Base-by-base conservation (phyloP, 2,797 vertebrate species). In the Enteromius unitaeniatus region DNA sequence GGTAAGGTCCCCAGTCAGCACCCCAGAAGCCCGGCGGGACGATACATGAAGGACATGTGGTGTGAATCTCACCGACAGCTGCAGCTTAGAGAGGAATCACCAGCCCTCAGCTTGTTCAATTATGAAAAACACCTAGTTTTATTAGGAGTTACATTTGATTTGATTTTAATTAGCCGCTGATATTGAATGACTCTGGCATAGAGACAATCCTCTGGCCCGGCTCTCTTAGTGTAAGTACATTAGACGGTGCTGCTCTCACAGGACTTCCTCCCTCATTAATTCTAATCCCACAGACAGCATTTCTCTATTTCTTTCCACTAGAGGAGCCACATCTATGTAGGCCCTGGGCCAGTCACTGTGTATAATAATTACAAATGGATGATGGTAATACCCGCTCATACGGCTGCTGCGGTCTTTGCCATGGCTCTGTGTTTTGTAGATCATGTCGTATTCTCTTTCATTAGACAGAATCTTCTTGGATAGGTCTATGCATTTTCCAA, bases 261-360 rank as follows among this genome's bases (percentile, higher is more conserved):
- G 85, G 85, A 83, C 75, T 51, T 80, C 69, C 77, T 79, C 70
- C 67, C 49, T 83, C 77, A 86, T 83, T 86, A 80, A 80, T 62
- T 80, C 81, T 76, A 80, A 86, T 83, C 85, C 78, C 76, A 60
- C 69, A 80, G 60, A 67, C 69, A 28, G 58, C 64, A 4, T 69
- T 53, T 79, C 69, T 68, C 79, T 47, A 21, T 45, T 51, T 69
- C 49, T 65, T 77, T 82, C 70, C 60, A 84, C 68, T 47, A n/a
- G 79, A 70, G 55, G 49, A 85, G 69, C 47, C 78, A 60, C 72
- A 68, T 58, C 23, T 81, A 34, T 23, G 8, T 6, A 62, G 77
- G 53, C 65, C 15, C 47, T 81, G 84, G 49, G 58, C 62, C 37
- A 76, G 68, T 9, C 23, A 51, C 51, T 17, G 69, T 60, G 49